Conservation (phyloP, 2,888 invertebrate species). For the Cecidostiba fungosa region DNA sequence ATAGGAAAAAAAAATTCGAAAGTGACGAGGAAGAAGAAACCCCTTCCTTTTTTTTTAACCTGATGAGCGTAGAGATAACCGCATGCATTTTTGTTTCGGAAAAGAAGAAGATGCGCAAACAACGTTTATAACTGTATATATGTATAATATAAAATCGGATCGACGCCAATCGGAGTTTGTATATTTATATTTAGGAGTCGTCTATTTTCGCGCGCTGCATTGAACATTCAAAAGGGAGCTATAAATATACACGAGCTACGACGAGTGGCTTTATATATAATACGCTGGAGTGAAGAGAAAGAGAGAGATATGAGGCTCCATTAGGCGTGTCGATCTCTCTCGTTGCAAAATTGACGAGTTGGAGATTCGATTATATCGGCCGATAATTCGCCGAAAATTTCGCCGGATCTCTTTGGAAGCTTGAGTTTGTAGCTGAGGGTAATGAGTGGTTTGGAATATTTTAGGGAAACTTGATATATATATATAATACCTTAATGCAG, state of each 20-base stretch:
- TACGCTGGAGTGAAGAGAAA: neutral
- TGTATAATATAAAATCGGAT: neutral
- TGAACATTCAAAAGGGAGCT: neutral
- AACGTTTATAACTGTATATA: neutral
- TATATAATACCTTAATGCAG: neutral
- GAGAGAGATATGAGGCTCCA: neutral
- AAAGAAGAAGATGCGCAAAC: neutral
- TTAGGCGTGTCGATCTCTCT: neutral
- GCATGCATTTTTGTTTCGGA: neutral
- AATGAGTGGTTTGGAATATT: neutral
- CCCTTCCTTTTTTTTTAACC: neutral
- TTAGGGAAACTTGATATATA: neutral
- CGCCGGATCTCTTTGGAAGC: neutral
- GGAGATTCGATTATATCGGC: neutral
- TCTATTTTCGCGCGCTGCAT: neutral
- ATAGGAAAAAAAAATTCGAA: neutral
- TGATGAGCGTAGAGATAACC: neutral
- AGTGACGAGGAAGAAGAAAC: neutral
- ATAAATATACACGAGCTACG: neutral
- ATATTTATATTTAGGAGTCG: slow-evolving; percentile 7
- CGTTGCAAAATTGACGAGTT: slow-evolving; percentile 14
- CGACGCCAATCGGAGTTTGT: neutral
- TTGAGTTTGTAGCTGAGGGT: neutral
- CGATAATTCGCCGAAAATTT: slow-evolving; percentile 9
- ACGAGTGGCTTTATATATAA: neutral